Base-by-base conservation (phyloP, 1,140 invertebrate genomes). In the Drosophila sproati region DNA sequence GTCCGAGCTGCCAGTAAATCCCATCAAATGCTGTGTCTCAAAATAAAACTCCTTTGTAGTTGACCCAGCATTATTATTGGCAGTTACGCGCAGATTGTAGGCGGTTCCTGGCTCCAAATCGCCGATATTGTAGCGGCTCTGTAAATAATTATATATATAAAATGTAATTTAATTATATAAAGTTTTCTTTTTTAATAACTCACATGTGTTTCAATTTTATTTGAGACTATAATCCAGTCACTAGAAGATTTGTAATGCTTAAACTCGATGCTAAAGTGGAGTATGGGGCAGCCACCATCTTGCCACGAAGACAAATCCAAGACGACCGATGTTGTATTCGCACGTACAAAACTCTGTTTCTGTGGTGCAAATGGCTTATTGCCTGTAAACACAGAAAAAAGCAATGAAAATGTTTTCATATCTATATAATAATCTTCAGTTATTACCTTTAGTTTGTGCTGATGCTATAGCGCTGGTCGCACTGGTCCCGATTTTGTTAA, bases 401-500 rank as follows among this genome's bases (percentile, higher is more conserved):
- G 37, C 20, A 20, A 20, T 20, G 20, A 31, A 39, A 3, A 59
- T 29, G 1, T n/a, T 10, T 35, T 6, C 35, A 3, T 28, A n/a
- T 43, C 4, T 51, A 29, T 8, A 6, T 5, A 32, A 31, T 12
- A 4, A 6, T 4, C 5, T 3, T 6, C 2, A 2, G 5, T 7
- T 52, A 2, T 12, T 59, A 87, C 80, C 91, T 92, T 95, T 95
- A 5, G 95, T 96, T 66, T 93, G 94, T 0, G 94, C 93, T 32
- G 93, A 94, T 45, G 94, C 93, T 32, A 94, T 92, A 2, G 94
- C 76, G 82, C 96, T 96, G 0, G 96, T 93, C 2, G 94, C 93
- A 68, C 96, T 96, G 60, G 93, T 94, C 2, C 96, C 96, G 28
- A 96, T 95, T 93, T 95, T 96, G 78, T 96, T 96, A 80, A 94